These are phyloP conservation scores for Drosophila bipectinata DNA, from an alignment of 1,140 invertebrate species.

Conservation along the genomic window DNA sequence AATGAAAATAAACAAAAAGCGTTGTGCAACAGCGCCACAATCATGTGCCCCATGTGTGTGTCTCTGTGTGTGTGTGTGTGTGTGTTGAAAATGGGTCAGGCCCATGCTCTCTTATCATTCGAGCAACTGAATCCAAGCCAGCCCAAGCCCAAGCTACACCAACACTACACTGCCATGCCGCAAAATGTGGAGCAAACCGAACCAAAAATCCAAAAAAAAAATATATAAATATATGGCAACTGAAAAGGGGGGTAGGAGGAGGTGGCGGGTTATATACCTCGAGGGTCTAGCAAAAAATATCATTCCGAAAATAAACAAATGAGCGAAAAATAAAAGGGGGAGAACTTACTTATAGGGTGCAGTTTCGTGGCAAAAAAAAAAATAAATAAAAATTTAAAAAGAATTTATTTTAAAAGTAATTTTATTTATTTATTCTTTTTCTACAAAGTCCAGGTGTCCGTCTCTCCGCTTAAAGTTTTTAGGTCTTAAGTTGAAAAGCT, in stretches of 20 bases:
- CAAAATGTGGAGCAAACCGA: not conserved
- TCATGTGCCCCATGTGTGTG: constrained; percentile 8
- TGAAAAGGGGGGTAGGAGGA: not conserved
- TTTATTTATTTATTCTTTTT: no score
- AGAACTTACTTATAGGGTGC: not conserved
- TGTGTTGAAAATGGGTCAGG: constrained; percentile 66
- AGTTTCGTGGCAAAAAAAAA: not conserved
- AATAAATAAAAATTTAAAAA: constrained; percentile 5
- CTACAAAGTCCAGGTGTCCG: no score
- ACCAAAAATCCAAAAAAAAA: constrained; percentile 33
- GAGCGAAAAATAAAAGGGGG: constrained; percentile 1
- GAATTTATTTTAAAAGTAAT: no score
- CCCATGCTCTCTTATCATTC: constrained; percentile 39
- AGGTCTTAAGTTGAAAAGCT: no score
- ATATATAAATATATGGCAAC: constrained; percentile 7
- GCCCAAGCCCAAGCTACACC: no score
- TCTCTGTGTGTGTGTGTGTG: not conserved
- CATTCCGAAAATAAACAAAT: constrained; percentile 57
- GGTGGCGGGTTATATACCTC: not conserved
- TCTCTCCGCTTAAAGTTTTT: no score
- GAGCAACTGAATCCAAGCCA: constrained; percentile 23
- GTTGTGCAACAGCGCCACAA: constrained; percentile 33
- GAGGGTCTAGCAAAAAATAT: constrained; percentile 12
- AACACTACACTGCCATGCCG: not conserved
- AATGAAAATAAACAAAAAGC: constrained; percentile 42